These are phyloP conservation scores for Galerucella calmariensis DNA, from an alignment of 2,888 invertebrate species.

Conservation along the genomic window DNA sequence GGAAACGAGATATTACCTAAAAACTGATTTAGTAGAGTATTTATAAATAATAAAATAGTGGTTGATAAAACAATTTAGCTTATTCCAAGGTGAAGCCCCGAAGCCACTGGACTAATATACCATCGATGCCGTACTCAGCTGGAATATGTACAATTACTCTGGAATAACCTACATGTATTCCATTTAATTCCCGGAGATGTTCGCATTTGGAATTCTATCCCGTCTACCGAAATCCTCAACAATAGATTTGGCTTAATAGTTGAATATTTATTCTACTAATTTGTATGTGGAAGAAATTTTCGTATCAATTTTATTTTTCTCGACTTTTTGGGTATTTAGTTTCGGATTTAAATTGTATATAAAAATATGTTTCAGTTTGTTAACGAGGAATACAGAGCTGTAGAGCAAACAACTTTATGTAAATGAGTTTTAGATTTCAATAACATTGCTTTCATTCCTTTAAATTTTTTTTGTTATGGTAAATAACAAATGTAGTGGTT, in stretches of 20 bases:
- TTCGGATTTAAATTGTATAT: background rate
- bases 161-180: background rate
- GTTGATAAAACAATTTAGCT: background rate
- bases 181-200: background rate
- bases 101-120: too few species aligned
- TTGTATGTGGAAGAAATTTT: too few species aligned
- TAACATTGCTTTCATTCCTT: conserved; percentile 9
- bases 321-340: background rate
- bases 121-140: background rate
- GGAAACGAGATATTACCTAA: too few species aligned
- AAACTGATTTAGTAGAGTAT: too few species aligned
- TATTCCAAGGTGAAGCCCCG: too few species aligned
- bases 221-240: background rate
- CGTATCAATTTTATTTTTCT: background rate
- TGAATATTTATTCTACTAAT: too few species aligned
- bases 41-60: too few species aligned
- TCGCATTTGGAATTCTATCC: background rate
- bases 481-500: conserved; percentile 1
- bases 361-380: background rate
- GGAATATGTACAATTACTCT: background rate
- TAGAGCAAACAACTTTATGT: conserved; percentile 18
- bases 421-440: conserved; percentile 11
- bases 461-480: conserved; percentile 4
- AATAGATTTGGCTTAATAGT: background rate
- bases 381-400: background rate